A percentile compares a stretch with the other conserved stretches of the same genome.
Conservation (phyloP, 2,797 vertebrate genomes). For the Meda fulgida region DNA sequence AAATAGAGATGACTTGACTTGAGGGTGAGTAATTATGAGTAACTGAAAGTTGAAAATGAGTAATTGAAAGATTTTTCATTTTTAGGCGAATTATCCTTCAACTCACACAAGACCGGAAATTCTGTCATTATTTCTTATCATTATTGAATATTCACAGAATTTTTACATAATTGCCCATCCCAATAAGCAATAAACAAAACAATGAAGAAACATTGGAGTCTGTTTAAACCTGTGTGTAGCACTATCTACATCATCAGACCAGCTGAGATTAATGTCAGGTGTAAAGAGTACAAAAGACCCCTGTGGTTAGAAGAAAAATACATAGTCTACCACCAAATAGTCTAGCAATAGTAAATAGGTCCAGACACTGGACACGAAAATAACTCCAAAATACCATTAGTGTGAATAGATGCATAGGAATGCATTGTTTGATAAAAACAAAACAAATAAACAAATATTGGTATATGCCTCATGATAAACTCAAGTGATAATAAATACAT, state of each 20-base stretch:
- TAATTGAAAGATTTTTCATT: too few relatives aligned
- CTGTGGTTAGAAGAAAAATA: not conserved
- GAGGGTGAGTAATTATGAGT: too few relatives aligned
- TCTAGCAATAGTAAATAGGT: not conserved
- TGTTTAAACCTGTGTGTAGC: not conserved
- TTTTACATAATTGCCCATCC: not conserved
- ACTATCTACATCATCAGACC: not conserved
- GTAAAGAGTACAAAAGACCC: not conserved
- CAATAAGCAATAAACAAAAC: not conserved
- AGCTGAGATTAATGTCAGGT: not conserved
- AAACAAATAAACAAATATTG: too few relatives aligned
- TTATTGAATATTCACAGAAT: not conserved
- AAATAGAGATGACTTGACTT: too few relatives aligned
- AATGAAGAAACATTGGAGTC: not conserved
- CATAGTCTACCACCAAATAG: not conserved
- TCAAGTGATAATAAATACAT: not conserved
- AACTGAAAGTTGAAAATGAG: too few relatives aligned
- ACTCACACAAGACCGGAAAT: not conserved
- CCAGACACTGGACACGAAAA: not conserved
- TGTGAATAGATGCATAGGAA: not conserved
- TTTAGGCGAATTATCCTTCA: too few relatives aligned
- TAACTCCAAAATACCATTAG: not conserved
- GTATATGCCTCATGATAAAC: too few relatives aligned
- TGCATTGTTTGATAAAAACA: not conserved
- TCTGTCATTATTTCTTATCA: not conserved